Evolutionary conservation across 2,113 vertebrate genomes (phyloP).

Genomic region (Collichthys lucidus): DNA sequence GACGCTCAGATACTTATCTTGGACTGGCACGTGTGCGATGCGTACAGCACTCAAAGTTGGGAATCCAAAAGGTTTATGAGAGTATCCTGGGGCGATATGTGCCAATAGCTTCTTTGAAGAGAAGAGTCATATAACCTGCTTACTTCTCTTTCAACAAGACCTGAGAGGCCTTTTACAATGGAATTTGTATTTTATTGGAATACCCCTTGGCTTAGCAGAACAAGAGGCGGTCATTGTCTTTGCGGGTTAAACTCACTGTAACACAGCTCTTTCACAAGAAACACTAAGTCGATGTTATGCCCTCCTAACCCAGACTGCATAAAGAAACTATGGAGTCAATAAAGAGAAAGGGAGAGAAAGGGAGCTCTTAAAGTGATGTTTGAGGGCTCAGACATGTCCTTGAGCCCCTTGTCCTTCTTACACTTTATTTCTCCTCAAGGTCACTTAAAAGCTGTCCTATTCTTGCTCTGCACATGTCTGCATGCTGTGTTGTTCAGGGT

Average conservation of each 20-base stretch:
- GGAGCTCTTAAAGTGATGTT: slow-evolving; percentile 26
- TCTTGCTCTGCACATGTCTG: not conserved
- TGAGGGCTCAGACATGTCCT: slow-evolving; percentile 7
- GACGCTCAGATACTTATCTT: slow-evolving; percentile 23
- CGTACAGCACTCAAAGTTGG: slow-evolving; percentile 31
- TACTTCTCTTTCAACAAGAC: slow-evolving; percentile 17
- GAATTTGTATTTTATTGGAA: slow-evolving; percentile 65
- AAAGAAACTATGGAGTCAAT: slow-evolving; percentile 39
- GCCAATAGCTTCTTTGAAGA: slow-evolving; percentile 60
- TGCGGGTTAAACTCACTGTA: slow-evolving; percentile 31
- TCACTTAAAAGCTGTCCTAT: not conserved
- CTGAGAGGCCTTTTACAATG: slow-evolving; percentile 57
- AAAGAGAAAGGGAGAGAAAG: slow-evolving; percentile 32
- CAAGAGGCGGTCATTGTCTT: slow-evolving; percentile 48
- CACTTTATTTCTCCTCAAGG: slow-evolving; percentile 40
- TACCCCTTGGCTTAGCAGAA: slow-evolving; percentile 30
- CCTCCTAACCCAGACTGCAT: slow-evolving; percentile 31
- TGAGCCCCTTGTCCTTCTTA: slow-evolving; percentile 5
- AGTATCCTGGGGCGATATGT: slow-evolving; percentile 40
- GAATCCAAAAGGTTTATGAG: slow-evolving; percentile 55
- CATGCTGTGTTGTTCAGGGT: not conserved
- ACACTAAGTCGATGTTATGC: not conserved
- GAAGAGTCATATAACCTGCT: slow-evolving; percentile 30
- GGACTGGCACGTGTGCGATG: slow-evolving; percentile 17
- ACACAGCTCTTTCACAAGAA: slow-evolving; percentile 7